phyloP scores from a whole-genome alignment of 2,888 invertebrate genomes.

The Deilephila elpenor region DNA sequence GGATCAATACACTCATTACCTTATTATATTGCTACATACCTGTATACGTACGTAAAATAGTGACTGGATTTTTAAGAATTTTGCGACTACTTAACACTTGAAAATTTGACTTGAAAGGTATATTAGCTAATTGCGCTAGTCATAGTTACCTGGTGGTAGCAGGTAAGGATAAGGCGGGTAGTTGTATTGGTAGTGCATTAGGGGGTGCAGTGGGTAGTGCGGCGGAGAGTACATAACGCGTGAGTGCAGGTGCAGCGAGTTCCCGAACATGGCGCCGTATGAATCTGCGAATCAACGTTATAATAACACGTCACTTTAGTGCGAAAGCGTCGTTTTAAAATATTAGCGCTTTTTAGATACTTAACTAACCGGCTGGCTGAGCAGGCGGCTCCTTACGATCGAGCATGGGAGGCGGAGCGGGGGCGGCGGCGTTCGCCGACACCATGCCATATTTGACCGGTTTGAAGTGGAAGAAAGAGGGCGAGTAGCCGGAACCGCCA shows the following conservation, averaged over 20 bases:
- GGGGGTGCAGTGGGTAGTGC: slow-evolving; percentile 81
- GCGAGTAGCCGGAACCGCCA: slow-evolving; percentile 93
- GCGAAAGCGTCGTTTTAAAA: slow-evolving; percentile 78
- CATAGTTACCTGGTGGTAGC: slow-evolving; percentile 78
- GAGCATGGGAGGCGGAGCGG: slow-evolving; percentile 71
- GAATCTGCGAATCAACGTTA: slow-evolving; percentile 78
- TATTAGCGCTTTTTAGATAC: slow-evolving; percentile 80
- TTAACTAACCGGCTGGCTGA: slow-evolving; percentile 85
- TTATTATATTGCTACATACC: background rate
- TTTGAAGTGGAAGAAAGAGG: slow-evolving; percentile 96
- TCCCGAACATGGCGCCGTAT: slow-evolving; percentile 76
- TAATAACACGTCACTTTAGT: slow-evolving; percentile 63
- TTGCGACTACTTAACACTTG: background rate
- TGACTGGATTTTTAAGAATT: background rate
- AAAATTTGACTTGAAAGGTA: background rate
- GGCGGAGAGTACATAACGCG: slow-evolving; percentile 78
- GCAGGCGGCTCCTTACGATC: slow-evolving; percentile 83
- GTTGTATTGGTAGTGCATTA: slow-evolving; percentile 81
- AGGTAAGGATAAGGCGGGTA: slow-evolving; percentile 79
- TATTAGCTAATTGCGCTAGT: slow-evolving; percentile 11
- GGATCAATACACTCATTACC: slow-evolving; percentile 23
- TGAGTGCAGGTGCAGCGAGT: slow-evolving; percentile 77
- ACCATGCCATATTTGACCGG: slow-evolving; percentile 92
- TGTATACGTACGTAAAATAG: no score
- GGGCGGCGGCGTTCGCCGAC: slow-evolving; percentile 76